Conservation (phyloP, 2,888 invertebrate genomes). For the Noctua janthe region DNA sequence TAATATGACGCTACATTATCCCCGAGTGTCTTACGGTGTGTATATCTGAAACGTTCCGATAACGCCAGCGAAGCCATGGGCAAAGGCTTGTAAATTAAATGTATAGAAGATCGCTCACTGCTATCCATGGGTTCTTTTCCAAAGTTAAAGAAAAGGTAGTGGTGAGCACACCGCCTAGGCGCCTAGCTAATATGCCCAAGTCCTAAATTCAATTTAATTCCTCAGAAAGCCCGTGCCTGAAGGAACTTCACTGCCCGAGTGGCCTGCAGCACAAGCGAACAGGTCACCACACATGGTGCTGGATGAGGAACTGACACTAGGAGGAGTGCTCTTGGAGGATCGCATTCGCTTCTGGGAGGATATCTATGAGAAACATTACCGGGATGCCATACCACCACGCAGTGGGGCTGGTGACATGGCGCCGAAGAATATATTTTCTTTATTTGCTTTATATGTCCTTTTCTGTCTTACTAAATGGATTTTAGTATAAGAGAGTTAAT, state of each 20-base stretch:
- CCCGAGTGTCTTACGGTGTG: not conserved
- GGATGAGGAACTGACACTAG: constrained; percentile 36
- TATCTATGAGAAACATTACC: constrained; percentile 52
- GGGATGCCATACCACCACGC: constrained; percentile 68
- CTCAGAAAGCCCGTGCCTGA: constrained; percentile 46
- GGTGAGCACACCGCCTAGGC: not conserved
- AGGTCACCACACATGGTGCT: constrained; percentile 74
- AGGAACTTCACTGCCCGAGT: constrained; percentile 67
- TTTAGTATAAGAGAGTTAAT: not conserved
- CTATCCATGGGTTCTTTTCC: too few species aligned
- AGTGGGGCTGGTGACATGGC: not conserved
- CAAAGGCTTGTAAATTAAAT: not conserved
- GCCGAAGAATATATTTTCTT: not conserved
- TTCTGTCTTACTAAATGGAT: not conserved
- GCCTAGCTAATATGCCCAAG: not conserved
- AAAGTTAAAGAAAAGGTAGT: not conserved
- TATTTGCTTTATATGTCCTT: not conserved
- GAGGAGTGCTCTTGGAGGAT: not conserved
- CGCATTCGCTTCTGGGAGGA: not conserved
- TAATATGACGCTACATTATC: not conserved
- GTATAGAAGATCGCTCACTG: not conserved
- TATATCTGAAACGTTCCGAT: not conserved
- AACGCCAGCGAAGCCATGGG: too few species aligned
- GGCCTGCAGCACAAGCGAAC: constrained; percentile 69
- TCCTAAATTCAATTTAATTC: not conserved